Percentiles rank a stretch among this genome's conserved stretches.
phyloP scores from a whole-genome alignment of 2,888 invertebrate genomes.

The Platycnemis pennipes region DNA sequence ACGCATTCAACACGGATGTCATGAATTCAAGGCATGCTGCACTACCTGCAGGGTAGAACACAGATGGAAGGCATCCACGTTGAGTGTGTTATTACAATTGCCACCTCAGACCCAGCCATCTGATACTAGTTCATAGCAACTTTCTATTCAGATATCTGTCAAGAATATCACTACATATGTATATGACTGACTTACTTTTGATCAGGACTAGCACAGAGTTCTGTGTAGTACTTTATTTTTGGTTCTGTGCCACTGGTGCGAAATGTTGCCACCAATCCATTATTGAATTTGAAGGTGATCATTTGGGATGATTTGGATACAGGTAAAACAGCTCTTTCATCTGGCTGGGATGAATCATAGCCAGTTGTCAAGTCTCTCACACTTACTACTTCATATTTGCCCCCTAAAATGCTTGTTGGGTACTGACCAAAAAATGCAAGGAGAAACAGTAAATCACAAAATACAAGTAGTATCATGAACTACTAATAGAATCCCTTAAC shows the following conservation, averaged over 20 bases:
- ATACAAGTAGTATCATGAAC: too few relatives aligned
- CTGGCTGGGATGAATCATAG: conserved; percentile 86
- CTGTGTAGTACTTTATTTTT: conserved; percentile 99
- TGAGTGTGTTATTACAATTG: too few relatives aligned
- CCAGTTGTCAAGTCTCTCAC: conserved; percentile 96
- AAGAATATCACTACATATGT: conserved; percentile 4
- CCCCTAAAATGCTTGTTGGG: conserved; percentile 84
- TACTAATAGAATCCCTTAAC: too few relatives aligned
- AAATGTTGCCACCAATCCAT: conserved; percentile 92
- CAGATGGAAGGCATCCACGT: too few relatives aligned
- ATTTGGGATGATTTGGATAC: conserved; percentile 88
- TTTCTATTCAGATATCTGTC: background rate
- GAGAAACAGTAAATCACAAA: background rate
- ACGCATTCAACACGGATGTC: too few relatives aligned
- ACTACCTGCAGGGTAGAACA: too few relatives aligned
- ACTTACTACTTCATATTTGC: conserved; percentile 84
- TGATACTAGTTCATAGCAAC: too few relatives aligned
- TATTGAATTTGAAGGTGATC: conserved; percentile 95
- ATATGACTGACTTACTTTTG: conserved; percentile 80
- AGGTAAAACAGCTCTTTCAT: conserved; percentile 86
- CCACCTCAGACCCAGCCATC: too few relatives aligned
- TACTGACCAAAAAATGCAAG: conserved; percentile 81
- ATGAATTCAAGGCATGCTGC: too few relatives aligned
- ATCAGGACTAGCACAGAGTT: conserved; percentile 87
- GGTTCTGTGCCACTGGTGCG: conserved; percentile 99